These are phyloP conservation scores for Dorcus hopei DNA, from an alignment of 2,888 invertebrate species.

Conservation along the genomic window DNA sequence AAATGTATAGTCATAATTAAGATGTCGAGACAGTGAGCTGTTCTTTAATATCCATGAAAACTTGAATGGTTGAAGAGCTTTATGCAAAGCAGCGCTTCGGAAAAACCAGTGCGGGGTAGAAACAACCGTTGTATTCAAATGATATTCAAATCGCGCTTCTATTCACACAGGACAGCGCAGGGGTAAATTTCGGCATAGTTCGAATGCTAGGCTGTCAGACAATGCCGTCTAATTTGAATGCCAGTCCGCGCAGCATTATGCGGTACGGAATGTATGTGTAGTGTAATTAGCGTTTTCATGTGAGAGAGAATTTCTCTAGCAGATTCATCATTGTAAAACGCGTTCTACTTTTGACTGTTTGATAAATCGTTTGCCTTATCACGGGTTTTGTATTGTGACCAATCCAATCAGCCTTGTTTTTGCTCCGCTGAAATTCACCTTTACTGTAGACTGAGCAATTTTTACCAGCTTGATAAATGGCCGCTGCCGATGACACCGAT, in stretches of 20 bases:
- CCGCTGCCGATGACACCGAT: constrained; percentile 51
- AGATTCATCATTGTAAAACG: constrained; percentile 6
- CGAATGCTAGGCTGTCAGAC: constrained; percentile 15
- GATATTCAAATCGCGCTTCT: constrained; percentile 29
- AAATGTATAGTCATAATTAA: constrained; percentile 23
- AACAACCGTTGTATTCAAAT: constrained; percentile 29
- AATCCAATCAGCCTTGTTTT: constrained; percentile 13
- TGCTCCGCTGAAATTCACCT: constrained; percentile 48
- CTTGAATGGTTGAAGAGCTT: background rate
- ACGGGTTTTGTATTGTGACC: background rate
- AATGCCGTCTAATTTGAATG: constrained; percentile 27
- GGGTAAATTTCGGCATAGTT: constrained; percentile 15
- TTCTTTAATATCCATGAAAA: constrained; percentile 9
- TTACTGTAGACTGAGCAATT: constrained; percentile 50
- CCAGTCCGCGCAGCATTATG: constrained; percentile 16
- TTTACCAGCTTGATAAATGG: constrained; percentile 50
- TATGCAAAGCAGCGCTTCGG: background rate
- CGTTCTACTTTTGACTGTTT: constrained; percentile 1
- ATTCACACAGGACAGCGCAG: constrained; percentile 17
- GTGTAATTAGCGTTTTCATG: constrained; percentile 11
- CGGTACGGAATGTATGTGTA: constrained; percentile 13
- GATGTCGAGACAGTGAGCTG: constrained; percentile 15
- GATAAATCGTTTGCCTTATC: background rate
- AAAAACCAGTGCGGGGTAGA: constrained; percentile 13
- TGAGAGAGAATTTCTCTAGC: constrained; percentile 8